Percentiles rank a stretch among this genome's conserved stretches.
Evolutionary conservation across 2,113 vertebrate genomes (phyloP).

Genomic region (Neodontobutis hainanensis): DNA sequence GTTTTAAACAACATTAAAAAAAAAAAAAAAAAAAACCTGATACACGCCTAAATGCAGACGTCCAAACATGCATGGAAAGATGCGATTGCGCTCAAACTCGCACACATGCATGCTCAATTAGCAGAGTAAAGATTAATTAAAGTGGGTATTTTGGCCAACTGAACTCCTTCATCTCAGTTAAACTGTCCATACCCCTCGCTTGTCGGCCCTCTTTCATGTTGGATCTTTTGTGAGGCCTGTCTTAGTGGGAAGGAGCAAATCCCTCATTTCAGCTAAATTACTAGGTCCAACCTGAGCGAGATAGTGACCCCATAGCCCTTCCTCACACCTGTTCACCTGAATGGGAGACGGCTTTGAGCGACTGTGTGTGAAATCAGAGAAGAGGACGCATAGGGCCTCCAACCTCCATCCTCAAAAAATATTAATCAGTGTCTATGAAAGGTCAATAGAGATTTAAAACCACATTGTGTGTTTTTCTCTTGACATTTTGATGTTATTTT

Average conservation of each 20-base stretch:
- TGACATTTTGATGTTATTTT: neutral
- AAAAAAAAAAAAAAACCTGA: slow-evolving; percentile 38
- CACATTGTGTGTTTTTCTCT: neutral
- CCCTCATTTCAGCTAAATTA: slow-evolving; percentile 78
- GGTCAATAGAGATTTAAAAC: neutral
- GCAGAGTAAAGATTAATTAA: slow-evolving; percentile 76
- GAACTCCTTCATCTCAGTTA: slow-evolving; percentile 77
- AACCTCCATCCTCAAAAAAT: neutral
- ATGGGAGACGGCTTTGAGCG: slow-evolving; percentile 50
- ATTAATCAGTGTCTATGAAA: neutral
- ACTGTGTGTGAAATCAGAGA: neutral
- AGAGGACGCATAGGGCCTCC: too few relatives aligned
- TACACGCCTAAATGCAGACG: slow-evolving; percentile 47
- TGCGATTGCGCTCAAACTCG: slow-evolving; percentile 47
- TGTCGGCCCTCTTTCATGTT: slow-evolving; percentile 69
- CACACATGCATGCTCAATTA: slow-evolving; percentile 75
- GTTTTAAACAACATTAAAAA: slow-evolving; percentile 41
- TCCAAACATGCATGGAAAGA: slow-evolving; percentile 48
- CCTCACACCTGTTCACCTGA: slow-evolving; percentile 75
- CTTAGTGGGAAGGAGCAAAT: slow-evolving; percentile 74
- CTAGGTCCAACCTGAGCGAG: slow-evolving; percentile 76
- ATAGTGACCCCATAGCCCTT: slow-evolving; percentile 80
- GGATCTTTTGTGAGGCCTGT: slow-evolving; percentile 74
- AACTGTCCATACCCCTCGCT: slow-evolving; percentile 77
- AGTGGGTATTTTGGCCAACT: slow-evolving; percentile 74